These are phyloP conservation scores for Lochmaea crataegi DNA, from an alignment of 2,888 invertebrate species.

Conservation along the genomic window DNA sequence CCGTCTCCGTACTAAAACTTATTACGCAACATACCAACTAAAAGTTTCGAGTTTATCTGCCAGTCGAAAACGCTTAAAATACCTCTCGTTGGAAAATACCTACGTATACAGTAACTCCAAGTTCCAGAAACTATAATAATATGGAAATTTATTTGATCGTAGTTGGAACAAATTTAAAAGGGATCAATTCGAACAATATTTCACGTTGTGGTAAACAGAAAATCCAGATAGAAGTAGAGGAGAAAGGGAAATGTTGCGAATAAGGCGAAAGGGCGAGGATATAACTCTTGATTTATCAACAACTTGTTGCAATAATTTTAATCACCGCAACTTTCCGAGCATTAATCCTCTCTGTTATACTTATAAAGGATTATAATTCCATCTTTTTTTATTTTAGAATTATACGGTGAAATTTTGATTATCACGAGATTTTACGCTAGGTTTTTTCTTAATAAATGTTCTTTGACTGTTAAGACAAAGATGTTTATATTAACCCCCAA, in stretches of 20 bases:
- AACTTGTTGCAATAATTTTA: conserved; percentile 62
- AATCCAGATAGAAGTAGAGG: conserved; percentile 30
- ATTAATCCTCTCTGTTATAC: conserved; percentile 46
- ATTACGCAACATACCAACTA: too few relatives aligned
- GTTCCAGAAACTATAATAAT: too few relatives aligned
- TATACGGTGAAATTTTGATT: background rate
- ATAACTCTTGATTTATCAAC: conserved; percentile 61
- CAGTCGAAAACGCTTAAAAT: too few relatives aligned
- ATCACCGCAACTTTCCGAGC: conserved; percentile 57
- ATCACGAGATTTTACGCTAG: background rate
- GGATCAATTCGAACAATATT: conserved; percentile 4
- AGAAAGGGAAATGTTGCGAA: conserved; percentile 15
- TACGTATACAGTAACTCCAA: too few relatives aligned
- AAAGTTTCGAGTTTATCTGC: too few relatives aligned
- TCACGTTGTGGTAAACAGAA: conserved; percentile 11
- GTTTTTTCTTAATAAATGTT: background rate
- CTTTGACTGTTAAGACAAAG: too few relatives aligned
- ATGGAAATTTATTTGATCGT: too few relatives aligned
- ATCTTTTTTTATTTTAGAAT: background rate
- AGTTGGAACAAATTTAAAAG: background rate
- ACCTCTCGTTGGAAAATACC: too few relatives aligned
- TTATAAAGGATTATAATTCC: conserved; percentile 36
- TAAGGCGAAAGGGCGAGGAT: conserved; percentile 52
- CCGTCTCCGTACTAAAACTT: too few relatives aligned
- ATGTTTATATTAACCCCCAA: too few relatives aligned